Evolutionary conservation across 53 echinoderm and acorn worm genomes (phyloP).

Genomic region (Temnopleurus reevesii): DNA sequence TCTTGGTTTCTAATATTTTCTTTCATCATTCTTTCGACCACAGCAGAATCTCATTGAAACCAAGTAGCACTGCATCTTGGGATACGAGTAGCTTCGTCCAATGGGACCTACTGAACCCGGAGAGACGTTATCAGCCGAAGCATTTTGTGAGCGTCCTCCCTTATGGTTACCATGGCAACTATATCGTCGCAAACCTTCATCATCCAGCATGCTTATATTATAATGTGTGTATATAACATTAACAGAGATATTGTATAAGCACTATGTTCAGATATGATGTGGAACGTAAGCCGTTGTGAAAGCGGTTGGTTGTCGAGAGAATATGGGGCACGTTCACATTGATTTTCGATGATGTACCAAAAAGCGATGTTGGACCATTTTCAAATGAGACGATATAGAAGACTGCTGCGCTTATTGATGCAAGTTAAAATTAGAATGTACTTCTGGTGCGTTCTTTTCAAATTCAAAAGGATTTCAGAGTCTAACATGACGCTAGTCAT

Average conservation of each 20-base stretch:
- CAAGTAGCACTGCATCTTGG: not conserved
- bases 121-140: not conserved
- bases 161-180: slow-evolving; percentile 1
- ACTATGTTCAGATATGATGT: not conserved
- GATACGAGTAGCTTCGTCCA: not conserved
- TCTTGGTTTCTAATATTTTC: not conserved
- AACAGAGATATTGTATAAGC: slow-evolving; percentile 14
- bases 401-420: not conserved
- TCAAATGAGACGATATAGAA: not conserved
- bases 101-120: not conserved
- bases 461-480: not conserved
- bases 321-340: not conserved
- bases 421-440: not conserved
- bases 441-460: not conserved
- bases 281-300: not conserved
- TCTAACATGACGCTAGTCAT: not conserved
- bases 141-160: not conserved
- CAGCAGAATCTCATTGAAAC: slow-evolving; percentile 44
- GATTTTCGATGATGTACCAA: not conserved
- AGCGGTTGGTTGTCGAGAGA: not conserved
- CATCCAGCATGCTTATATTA: slow-evolving; percentile 47
- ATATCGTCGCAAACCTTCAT: slow-evolving; percentile 24
- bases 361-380: not conserved
- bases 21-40: not conserved
- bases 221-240: slow-evolving; percentile 49